Evolutionary conservation across 2,797 vertebrate species (phyloP), one percentile per base, ranked within the genome.

Genomic region (Synaphobranchus kaupii): DNA sequence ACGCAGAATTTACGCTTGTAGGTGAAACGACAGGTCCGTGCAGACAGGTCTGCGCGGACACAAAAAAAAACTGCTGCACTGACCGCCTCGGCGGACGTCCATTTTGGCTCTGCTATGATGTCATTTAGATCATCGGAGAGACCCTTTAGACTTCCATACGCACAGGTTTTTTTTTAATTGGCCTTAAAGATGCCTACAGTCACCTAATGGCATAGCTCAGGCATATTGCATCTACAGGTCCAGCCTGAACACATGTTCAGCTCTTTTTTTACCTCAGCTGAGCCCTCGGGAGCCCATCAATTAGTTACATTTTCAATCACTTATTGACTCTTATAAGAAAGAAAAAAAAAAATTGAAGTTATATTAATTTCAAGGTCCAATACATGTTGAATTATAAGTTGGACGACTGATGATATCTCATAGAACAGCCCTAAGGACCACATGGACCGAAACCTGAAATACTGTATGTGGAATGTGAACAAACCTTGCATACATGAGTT

Each of bases 291-390:
- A 76, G 73, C 73, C 10, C 68, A 76, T 39, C 73, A 44, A 34
- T 44, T 76, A 76, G 44, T 76, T 76, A 6, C 71, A 39, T 76
- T 76, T 76, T 76, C 34, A 39, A 17, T 34, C 3, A 34, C 71
- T 76, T 39, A 44, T 20, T 76, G 31, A 76, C 34, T 39, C 44
- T 76, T 39, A 34, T 44, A 4, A 34, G 34, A 39, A 44, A 2
- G n/a, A n/a, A 39, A 39, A 39, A 39, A 76, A 76, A 76, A 39
- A 44, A 4, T 34, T 44, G 12, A 76, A 76, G 17, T 76, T 44
- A 76, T 20, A 76, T 76, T 39, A 17, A 76, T 39, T 76, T 76
- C 73, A 44, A 76, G 73, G 34, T 76, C 34, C 73, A 76, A 44
- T 76, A 44, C 73, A 76, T 76, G 73, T 76, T 13, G 44, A 39